phyloP scores from a whole-genome alignment of 2,888 invertebrate genomes.

The Metacarcinus magister region DNA sequence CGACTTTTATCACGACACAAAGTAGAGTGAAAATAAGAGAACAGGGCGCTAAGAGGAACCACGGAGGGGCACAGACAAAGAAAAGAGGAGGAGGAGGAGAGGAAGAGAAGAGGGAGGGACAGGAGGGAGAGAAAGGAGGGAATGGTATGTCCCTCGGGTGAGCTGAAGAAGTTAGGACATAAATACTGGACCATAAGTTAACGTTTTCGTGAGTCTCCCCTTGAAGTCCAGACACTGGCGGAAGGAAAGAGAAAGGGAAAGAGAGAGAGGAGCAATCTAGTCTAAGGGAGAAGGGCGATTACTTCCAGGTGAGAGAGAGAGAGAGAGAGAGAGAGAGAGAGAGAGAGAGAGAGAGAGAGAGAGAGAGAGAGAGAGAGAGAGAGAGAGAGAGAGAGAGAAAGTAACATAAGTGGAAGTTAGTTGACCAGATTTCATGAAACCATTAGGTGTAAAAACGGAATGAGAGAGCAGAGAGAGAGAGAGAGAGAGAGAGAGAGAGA shows the following conservation, averaged over 20 bases:
- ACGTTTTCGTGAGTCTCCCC: not conserved
- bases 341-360: not conserved
- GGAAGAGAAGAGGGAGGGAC: not conserved
- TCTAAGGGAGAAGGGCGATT: not conserved
- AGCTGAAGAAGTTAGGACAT: too few relatives aligned
- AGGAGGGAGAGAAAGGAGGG: not conserved
- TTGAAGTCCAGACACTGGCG: not conserved
- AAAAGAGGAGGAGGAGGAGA: not conserved
- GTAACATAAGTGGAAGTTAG: too few relatives aligned
- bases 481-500: too few relatives aligned
- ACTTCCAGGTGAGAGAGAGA: constrained; percentile 38
- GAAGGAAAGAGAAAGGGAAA: not conserved
- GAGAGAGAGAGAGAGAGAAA: too few relatives aligned
- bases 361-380: too few relatives aligned
- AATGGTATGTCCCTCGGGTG: not conserved
- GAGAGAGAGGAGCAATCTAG: too few relatives aligned
- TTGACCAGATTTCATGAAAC: too few relatives aligned
- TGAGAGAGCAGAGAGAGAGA: too few relatives aligned
- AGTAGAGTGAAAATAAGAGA: not conserved
- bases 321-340: not conserved
- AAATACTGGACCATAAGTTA: too few relatives aligned
- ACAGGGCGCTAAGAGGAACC: not conserved
- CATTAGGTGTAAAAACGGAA: too few relatives aligned
- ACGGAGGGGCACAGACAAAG: too few relatives aligned
- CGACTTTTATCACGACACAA: not conserved